These are phyloP conservation scores for Oxystoma pomonae DNA, from an alignment of 2,888 invertebrate species.

Conservation along the genomic window DNA sequence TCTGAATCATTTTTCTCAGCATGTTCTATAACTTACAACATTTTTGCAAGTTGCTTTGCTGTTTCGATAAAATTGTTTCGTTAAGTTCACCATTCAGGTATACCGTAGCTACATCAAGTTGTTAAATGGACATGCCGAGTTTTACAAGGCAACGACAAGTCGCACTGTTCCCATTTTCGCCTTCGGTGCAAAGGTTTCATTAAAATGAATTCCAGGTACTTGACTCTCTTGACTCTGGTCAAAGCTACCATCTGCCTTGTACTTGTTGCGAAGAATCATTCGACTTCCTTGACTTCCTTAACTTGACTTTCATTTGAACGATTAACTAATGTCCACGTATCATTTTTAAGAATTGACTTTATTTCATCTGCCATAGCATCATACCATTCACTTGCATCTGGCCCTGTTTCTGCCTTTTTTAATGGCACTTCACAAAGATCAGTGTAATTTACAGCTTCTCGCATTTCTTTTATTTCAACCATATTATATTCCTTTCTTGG, in stretches of 20 bases:
- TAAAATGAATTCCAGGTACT: constrained; percentile 12
- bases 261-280: constrained; percentile 16
- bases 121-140: constrained; percentile 7
- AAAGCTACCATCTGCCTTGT: constrained; percentile 11
- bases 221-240: constrained; percentile 14
- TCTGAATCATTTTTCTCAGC: too few relatives aligned
- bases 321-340: constrained; percentile 12
- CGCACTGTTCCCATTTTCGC: constrained; percentile 9
- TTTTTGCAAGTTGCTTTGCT: too few relatives aligned
- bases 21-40: too few relatives aligned
- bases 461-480: too few relatives aligned
- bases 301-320: neutral
- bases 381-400: constrained; percentile 8
- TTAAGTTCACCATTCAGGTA: constrained; percentile 13
- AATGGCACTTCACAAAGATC: too few relatives aligned
- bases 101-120: constrained; percentile 10
- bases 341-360: constrained; percentile 6
- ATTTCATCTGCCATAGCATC: constrained; percentile 9
- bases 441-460: too few relatives aligned
- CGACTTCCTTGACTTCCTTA: constrained; percentile 4
- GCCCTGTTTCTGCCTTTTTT: neutral
- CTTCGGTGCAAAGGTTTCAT: constrained; percentile 16
- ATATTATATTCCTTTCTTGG: too few relatives aligned
- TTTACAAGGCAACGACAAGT: constrained; percentile 5
- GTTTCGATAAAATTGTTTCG: too few relatives aligned